A percentile compares a stretch with the other conserved stretches of the same genome.
phyloP scores from a whole-genome alignment of 2,797 vertebrate species.

The Ficedula albicollis region DNA sequence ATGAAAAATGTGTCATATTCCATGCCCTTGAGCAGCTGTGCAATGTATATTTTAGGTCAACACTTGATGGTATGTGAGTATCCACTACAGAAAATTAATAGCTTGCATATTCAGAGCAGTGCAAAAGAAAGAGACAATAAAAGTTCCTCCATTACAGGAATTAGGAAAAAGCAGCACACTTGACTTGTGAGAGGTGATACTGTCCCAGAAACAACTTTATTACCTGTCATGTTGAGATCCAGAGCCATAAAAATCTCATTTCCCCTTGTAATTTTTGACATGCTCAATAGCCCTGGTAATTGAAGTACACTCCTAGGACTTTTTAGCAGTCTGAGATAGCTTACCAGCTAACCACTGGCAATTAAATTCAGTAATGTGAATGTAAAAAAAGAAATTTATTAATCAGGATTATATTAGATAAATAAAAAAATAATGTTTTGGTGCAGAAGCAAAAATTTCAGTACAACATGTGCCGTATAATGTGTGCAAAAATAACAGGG shows the following conservation, averaged over 20 bases:
- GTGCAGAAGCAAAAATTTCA: slow-evolving; percentile 57
- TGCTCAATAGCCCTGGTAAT: slow-evolving; percentile 63
- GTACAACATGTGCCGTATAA: slow-evolving; percentile 28
- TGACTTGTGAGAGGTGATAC: slow-evolving; percentile 38
- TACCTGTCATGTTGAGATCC: slow-evolving; percentile 55
- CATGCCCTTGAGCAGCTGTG: slow-evolving; percentile 35
- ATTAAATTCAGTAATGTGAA: slow-evolving; percentile 68
- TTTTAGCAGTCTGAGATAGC: slow-evolving; percentile 47
- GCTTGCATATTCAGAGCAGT: not conserved
- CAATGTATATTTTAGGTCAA: slow-evolving; percentile 16
- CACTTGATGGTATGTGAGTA: not conserved
- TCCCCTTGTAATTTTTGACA: slow-evolving; percentile 42
- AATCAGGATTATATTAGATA: slow-evolving; percentile 60
- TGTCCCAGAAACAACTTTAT: slow-evolving; percentile 62
- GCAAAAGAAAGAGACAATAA: slow-evolving; percentile 29
- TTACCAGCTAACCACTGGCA: slow-evolving; percentile 64
- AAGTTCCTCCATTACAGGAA: slow-evolving; percentile 37
- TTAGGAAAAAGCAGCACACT: slow-evolving; percentile 35
- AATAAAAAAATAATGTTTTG: slow-evolving; percentile 48
- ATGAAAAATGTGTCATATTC: slow-evolving; percentile 47
- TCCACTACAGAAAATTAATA: slow-evolving; percentile 4
- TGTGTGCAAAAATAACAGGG: slow-evolving; percentile 49
- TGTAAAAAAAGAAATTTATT: slow-evolving; percentile 61
- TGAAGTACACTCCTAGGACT: slow-evolving; percentile 41
- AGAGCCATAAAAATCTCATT: slow-evolving; percentile 61